Percentiles rank a stretch among this genome's conserved stretches.
Evolutionary conservation across 2,888 invertebrate species (phyloP).

Genomic region (Steinernema scapterisci): DNA sequence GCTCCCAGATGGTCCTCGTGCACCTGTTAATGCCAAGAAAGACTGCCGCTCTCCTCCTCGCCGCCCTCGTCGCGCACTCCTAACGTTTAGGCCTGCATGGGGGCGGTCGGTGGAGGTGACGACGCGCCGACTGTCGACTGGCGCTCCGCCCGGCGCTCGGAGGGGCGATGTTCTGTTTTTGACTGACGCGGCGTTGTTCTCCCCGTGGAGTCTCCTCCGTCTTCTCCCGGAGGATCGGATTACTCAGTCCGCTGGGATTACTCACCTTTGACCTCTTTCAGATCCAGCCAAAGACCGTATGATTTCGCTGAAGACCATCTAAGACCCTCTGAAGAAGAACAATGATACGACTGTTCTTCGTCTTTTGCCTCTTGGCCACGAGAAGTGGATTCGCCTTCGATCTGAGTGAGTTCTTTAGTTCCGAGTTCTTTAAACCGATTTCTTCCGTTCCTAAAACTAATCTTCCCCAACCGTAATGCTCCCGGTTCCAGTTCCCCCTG

Average conservation of each 20-base stretch:
- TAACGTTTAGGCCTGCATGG: slow-evolving; percentile 12
- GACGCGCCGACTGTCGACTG: slow-evolving; percentile 31
- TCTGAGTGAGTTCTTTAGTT: slow-evolving; percentile 19
- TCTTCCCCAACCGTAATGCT: too few relatives aligned
- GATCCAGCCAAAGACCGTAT: slow-evolving; percentile 15
- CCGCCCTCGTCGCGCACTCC: slow-evolving; percentile 11
- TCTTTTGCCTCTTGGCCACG: background rate
- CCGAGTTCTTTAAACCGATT: too few relatives aligned
- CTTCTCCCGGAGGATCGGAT: background rate
- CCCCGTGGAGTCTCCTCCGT: background rate
- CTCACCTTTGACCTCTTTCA: slow-evolving; percentile 9
- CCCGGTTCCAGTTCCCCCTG: too few relatives aligned
- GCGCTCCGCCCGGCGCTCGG: slow-evolving; percentile 3
- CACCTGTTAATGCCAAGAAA: slow-evolving; percentile 20
- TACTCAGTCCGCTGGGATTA: background rate
- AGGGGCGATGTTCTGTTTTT: slow-evolving; percentile 26
- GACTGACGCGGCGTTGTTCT: slow-evolving; percentile 15
- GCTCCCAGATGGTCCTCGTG: background rate
- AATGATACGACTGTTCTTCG: background rate
- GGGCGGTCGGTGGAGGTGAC: slow-evolving; percentile 13
- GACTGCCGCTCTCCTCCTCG: background rate
- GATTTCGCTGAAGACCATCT: background rate
- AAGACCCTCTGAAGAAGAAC: background rate
- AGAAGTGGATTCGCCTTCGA: background rate
- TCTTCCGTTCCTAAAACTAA: too few relatives aligned